Evolutionary conservation across 2,113 vertebrate species (phyloP), one percentile per base, ranked within the genome.

Genomic region (Cisticola juncidis): DNA sequence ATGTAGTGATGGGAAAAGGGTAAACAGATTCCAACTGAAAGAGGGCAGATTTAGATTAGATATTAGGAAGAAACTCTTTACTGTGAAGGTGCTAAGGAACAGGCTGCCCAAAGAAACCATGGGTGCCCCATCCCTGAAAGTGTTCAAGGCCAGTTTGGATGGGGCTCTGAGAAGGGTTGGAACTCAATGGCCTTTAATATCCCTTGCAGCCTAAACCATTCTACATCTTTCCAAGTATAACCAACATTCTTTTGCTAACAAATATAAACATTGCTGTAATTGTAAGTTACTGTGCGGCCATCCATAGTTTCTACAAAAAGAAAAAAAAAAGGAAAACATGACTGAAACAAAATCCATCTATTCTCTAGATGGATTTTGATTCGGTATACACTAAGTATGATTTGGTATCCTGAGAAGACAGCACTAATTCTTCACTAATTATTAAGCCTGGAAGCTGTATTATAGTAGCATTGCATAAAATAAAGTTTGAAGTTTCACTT

Each of bases 291-390:
- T 68, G 17, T 25, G 14, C n/a, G 86, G 25, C 12, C 33, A 64
- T 38, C 23, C 17, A 25, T 19, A 38, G 29, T 3, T 31, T 60
- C 70, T 56, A 56, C 5, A 70, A 78, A 61, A 7, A 71, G 2
- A 16, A 25, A 48, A 42, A 40, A 28, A 53, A 31, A 13, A 2
- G 9, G 9, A 2, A 36, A 42, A 54, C 44, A 42, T 3, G 0
- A 33, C 17, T 90, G 24, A 76, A 82, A 0, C 4, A 79, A 76
- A 60, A 57, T 33, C 5, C 2, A 61, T 36, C 22, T 23, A 1
- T 60, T 66, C 9, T 83, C 18, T 53, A 53, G 25, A 66, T 9
- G 7, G 12, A 62, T 66, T 68, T 86, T 74, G 9, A 73, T 81
- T 70, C 2, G 5, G 22, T 33, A 38, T 31, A 24, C 9, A 24